phyloP scores from a whole-genome alignment of 2,113 vertebrate species.

The Sigmodon hispidus region DNA sequence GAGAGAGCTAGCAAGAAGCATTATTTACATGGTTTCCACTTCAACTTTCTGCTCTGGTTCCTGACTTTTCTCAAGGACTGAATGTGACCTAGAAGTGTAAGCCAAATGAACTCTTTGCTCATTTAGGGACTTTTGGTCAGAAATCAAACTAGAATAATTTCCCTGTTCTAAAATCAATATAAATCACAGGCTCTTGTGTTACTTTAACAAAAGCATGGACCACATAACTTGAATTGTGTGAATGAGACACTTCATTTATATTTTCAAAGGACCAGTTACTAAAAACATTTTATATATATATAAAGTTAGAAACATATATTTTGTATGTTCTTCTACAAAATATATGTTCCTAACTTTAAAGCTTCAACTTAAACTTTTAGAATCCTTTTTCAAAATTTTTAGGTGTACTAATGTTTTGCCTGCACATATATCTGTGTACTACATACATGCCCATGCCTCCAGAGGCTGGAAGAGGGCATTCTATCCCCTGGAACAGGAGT shows the following conservation, averaged over 20 bases:
- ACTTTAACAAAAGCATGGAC: background rate
- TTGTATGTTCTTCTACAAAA: too few relatives aligned
- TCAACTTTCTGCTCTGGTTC: background rate
- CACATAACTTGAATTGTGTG: background rate
- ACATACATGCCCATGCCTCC: background rate
- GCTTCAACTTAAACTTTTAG: background rate
- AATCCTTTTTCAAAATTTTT: background rate
- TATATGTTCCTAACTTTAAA: background rate
- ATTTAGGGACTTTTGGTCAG: background rate
- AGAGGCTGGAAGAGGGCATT: background rate
- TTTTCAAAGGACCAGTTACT: background rate
- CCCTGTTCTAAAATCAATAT: background rate
- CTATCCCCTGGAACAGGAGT: background rate
- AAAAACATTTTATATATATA: background rate
- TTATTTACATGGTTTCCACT: background rate
- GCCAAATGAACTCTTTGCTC: background rate
- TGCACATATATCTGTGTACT: background rate
- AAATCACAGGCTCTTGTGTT: background rate
- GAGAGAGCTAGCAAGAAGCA: background rate
- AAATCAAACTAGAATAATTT: background rate
- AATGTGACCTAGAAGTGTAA: background rate
- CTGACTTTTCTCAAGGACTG: background rate
- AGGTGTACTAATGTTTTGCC: background rate
- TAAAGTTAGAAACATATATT: too few relatives aligned
- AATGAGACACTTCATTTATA: background rate